Percentiles rank a stretch among this genome's conserved stretches.
These are phyloP conservation scores for Eidolon dupreanum DNA, from an alignment of 2,797 vertebrate genomes.

Conservation along the genomic window DNA sequence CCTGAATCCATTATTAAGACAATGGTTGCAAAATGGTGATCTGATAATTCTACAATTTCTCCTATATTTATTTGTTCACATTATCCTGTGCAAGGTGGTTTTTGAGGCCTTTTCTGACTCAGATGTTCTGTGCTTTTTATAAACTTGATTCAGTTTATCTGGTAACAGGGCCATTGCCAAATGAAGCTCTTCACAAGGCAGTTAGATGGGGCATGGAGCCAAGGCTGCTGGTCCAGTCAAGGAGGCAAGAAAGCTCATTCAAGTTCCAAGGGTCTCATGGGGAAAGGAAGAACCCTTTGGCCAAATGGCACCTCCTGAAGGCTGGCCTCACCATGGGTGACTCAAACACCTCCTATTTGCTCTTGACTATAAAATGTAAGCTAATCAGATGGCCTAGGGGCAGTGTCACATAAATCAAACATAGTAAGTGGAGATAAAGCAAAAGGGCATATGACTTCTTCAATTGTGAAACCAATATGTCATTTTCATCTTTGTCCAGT, in stretches of 20 bases:
- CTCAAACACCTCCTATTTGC: neutral
- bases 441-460: slow-evolving; percentile 37
- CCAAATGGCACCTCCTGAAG: neutral
- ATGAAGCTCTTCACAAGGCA: neutral
- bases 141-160: neutral
- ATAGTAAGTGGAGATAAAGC: slow-evolving; percentile 20
- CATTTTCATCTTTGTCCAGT: slow-evolving; percentile 25
- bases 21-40: neutral
- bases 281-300: neutral
- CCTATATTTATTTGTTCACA: neutral
- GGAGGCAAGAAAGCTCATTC: neutral
- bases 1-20: neutral
- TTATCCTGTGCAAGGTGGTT: neutral
- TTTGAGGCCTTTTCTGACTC: slow-evolving; percentile 1
- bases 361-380: slow-evolving; percentile 23
- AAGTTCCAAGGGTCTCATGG: neutral
- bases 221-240: neutral
- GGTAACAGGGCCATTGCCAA: neutral
- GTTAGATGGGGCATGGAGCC: neutral
- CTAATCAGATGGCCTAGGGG: neutral
- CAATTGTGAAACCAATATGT: slow-evolving; percentile 45
- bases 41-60: neutral
- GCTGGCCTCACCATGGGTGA: neutral
- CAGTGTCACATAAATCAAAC: slow-evolving; percentile 26
- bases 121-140: neutral